Evolutionary conservation across 2,888 invertebrate genomes (phyloP).

Genomic region (Thyatira batis): DNA sequence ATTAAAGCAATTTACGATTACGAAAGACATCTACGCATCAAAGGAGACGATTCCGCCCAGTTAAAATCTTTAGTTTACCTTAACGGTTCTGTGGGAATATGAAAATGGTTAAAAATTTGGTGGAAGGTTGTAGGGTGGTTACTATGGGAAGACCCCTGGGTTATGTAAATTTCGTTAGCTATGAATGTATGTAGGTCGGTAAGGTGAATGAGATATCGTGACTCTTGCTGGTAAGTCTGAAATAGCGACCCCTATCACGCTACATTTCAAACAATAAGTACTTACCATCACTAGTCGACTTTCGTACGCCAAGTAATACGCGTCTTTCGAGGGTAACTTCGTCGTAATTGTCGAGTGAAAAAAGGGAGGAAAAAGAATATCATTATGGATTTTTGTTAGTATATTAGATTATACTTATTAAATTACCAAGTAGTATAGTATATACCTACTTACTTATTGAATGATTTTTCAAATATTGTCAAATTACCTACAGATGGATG

Average conservation of each 20-base stretch:
- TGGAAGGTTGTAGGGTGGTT: constrained; percentile 29
- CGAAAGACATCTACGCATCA: too few relatives aligned
- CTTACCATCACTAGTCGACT: constrained; percentile 61
- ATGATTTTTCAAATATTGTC: not conserved
- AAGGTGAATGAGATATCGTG: constrained; percentile 65
- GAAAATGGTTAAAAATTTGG: too few relatives aligned
- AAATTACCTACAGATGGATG: constrained; percentile 81
- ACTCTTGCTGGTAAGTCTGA: constrained; percentile 59
- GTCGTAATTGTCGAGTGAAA: too few relatives aligned
- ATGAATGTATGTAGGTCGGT: constrained; percentile 31
- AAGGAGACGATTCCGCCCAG: too few relatives aligned
- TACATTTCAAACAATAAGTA: constrained; percentile 58
- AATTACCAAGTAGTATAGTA: not conserved
- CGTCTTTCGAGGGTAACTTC: constrained; percentile 27
- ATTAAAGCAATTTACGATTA: not conserved
- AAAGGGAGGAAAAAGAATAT: constrained; percentile 14
- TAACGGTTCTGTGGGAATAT: too few relatives aligned
- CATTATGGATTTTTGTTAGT: constrained; percentile 56
- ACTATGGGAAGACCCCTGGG: constrained; percentile 27
- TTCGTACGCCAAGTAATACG: constrained; percentile 60
- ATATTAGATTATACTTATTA: not conserved
- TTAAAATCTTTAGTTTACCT: too few relatives aligned
- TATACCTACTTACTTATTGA: too few relatives aligned
- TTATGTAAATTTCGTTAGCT: constrained; percentile 47
- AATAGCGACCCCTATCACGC: constrained; percentile 73